These are phyloP conservation scores for Electrophaes corylata DNA, from an alignment of 2,888 invertebrate species.

Conservation along the genomic window DNA sequence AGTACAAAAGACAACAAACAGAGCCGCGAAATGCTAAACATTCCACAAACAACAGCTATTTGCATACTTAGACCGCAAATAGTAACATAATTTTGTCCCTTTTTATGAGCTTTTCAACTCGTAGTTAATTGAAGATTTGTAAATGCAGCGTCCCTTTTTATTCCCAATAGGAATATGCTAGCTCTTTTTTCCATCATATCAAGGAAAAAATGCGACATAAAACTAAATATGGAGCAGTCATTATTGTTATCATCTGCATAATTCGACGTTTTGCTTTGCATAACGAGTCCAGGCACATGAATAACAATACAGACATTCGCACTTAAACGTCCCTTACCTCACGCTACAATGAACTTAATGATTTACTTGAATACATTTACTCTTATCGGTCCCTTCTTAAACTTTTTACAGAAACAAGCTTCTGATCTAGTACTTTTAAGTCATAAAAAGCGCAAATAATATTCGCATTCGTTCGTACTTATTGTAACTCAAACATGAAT, in stretches of 20 bases:
- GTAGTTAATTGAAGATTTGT: constrained; percentile 33
- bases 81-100: constrained; percentile 31
- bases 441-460: constrained; percentile 35
- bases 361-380: constrained; percentile 30
- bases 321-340: constrained; percentile 48
- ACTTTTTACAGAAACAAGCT: constrained; percentile 24
- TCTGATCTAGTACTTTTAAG: constrained; percentile 24
- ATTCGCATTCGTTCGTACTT: constrained; percentile 29
- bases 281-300: constrained; percentile 63
- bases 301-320: constrained; percentile 60
- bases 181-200: constrained; percentile 31
- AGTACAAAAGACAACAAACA: constrained; percentile 24
- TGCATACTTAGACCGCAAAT: constrained; percentile 33
- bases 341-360: constrained; percentile 38
- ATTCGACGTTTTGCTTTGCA: constrained; percentile 68
- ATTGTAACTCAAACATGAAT: constrained; percentile 28
- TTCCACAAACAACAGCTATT: constrained; percentile 35
- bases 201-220: constrained; percentile 47
- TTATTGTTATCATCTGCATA: constrained; percentile 70
- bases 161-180: constrained; percentile 6
- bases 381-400: constrained; percentile 16
- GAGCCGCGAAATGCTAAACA: constrained; percentile 30
- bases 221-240: constrained; percentile 59
- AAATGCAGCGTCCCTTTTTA: constrained; percentile 23
- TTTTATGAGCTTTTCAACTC: constrained; percentile 34